Base-by-base conservation (phyloP, 1,140 invertebrate species). In the Hyles vespertilio region DNA sequence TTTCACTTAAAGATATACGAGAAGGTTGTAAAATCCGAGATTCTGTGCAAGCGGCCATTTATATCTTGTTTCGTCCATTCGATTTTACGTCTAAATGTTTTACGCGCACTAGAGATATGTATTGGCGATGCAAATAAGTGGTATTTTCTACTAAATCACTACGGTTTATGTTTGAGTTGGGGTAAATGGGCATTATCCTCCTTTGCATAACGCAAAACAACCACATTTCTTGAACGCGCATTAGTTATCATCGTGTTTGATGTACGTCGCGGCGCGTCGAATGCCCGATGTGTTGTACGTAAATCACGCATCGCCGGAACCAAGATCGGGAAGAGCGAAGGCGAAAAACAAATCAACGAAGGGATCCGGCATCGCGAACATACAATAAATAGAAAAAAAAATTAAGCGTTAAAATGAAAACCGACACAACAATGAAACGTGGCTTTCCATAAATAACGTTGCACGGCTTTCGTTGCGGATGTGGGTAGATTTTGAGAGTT, bases 401-500 rank as follows among this genome's bases (percentile, higher is more conserved):
- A 80, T 83, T 79, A 78, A 81, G 81, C 74, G 79, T 76, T 78
- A 78, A 85, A 87, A 84, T 85, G 73, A 84, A 85, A 85, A 84
- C 77, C 74, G 77, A 84, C 83, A 84, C 79, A 81, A 87, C 79
- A 88, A 88, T 87, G 82, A 87, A 84, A 81, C 80, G 77, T 83
- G 72, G 81, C 76, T 85, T 85, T 79, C 77, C 82, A 89, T 89
- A 83, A 89, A 89, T 86, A 89, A 87, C 82, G 69, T 72, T 81
- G 76, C 79, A 80, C 71, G 36, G 81, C 77, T 83, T 84, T 85
- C 78, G 75, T 75, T 81, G 81, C 77, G 84, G 81, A 86, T 89
- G 80, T 84, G 82, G 83, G 83, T 85, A 85, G 77, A 81, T 88
- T 84, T 84, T 79, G 77, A 81, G 81, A 84, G 79, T 87, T 83